Evolutionary conservation across 2,888 invertebrate species (phyloP), one percentile per base, ranked within the genome.

Genomic region (Mythimna pallens): DNA sequence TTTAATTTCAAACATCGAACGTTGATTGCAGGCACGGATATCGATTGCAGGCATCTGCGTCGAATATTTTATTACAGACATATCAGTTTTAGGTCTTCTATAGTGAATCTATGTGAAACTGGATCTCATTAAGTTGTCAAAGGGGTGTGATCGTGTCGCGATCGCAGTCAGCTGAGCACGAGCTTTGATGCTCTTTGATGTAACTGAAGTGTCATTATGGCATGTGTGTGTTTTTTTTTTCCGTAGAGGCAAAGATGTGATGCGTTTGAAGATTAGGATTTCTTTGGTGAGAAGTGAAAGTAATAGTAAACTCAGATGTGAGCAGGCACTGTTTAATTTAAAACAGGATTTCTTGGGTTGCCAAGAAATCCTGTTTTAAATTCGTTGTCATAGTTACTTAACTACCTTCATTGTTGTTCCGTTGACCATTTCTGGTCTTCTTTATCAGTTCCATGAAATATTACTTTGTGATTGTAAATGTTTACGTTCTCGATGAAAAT

Each of bases 91-190:
- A 81, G 22, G 58, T 74, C 59, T 69, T 58, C 65, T 76, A 40
- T 67, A 64, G 58, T 65, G 62, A 68, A 80, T 73, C 73, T 73
- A 78, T 85, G 69, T 73, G 70, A 63, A 76, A 69, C 71, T 72
- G 64, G 25, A 67, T 73, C 76, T 85, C 85, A 73, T 83, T 85
- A 85, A 66, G 69, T 65, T 73, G 73, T 78, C 85, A 83, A 85
- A 65, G 76, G 76, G 30, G 25, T 63, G 55, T 79, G 81, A 84
- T 81, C 70, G 67, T 63, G 80, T 68, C 62, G 55, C 63, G 78
- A 68, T 80, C 78, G 78, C 65, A 59, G 68, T 25, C 25, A 43
- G 54, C 62, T 78, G 50, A 55, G 64, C 65, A n/a, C 50, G 50
- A 50, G 20, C 61, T 76, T 70, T n/a, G 22, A 65, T 50, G 61